Conservation (phyloP, 2,888 invertebrate genomes). For the Allolobophora icterica region DNA sequence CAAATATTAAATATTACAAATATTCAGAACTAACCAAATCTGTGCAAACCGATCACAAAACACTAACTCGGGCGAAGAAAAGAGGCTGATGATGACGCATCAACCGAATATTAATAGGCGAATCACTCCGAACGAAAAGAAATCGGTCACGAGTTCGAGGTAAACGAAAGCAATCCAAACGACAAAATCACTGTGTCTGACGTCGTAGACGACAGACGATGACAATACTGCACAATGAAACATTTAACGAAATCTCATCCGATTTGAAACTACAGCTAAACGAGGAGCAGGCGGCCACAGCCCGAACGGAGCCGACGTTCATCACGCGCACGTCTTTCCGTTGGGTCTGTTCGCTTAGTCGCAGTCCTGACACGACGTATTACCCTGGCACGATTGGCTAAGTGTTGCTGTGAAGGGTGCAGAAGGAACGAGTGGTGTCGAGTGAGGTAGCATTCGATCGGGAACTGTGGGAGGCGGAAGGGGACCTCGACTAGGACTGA, state of each 20-base stretch:
- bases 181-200: background rate
- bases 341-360: background rate
- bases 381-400: slow-evolving; percentile 17
- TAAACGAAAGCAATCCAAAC: background rate
- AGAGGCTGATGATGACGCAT: too few species aligned
- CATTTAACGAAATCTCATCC: background rate
- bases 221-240: background rate
- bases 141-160: background rate
- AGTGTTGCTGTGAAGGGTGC: background rate
- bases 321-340: background rate
- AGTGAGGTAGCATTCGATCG: slow-evolving; percentile 6
- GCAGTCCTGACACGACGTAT: background rate
- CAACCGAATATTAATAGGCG: background rate
- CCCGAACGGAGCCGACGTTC: too few species aligned
- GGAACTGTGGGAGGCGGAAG: background rate
- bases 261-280: background rate
- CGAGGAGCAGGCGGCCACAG: background rate
- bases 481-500: background rate
- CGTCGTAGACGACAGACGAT: too few species aligned
- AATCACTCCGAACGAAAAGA: too few species aligned
- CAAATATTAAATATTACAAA: too few species aligned
- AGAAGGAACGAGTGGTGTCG: background rate
- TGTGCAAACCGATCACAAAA: background rate
- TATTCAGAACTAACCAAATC: background rate
- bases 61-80: background rate